Percentiles rank a stretch among this genome's conserved stretches.
Conservation (phyloP, 2,797 vertebrate species). For the Falco concolor region DNA sequence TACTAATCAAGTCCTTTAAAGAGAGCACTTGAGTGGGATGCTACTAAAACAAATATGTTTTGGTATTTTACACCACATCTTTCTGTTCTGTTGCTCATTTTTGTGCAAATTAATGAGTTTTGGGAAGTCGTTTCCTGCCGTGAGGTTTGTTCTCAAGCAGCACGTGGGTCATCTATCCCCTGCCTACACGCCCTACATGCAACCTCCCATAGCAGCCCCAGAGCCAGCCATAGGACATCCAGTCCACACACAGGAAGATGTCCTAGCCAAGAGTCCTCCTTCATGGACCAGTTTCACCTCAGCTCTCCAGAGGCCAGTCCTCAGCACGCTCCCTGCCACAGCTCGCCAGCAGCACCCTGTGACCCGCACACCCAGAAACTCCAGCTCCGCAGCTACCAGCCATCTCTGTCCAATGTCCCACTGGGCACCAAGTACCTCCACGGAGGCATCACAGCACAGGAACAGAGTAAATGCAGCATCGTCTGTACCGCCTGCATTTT, state of each 20-base stretch:
- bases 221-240: neutral
- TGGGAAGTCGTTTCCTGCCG: neutral
- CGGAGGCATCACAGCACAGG: neutral
- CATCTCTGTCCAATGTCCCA: accelerated
- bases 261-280: neutral
- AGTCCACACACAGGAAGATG: neutral
- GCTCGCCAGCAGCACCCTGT: neutral
- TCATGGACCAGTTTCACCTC: neutral
- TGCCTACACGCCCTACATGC: neutral
- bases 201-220: neutral
- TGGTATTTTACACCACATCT: neutral
- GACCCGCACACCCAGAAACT: neutral
- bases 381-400: neutral
- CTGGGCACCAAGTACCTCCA: neutral
- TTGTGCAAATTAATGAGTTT: neutral
- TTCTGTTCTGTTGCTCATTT: conserved; percentile 31
- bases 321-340: neutral
- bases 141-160: neutral
- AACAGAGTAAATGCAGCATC: neutral
- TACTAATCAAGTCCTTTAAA: conserved; percentile 40
- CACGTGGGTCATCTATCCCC: neutral
- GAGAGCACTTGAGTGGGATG: conserved; percentile 36
- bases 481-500: neutral
- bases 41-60: conserved; percentile 35
- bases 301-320: neutral